These are phyloP conservation scores for Leucania comma DNA, from an alignment of 2,888 invertebrate species.

Conservation along the genomic window DNA sequence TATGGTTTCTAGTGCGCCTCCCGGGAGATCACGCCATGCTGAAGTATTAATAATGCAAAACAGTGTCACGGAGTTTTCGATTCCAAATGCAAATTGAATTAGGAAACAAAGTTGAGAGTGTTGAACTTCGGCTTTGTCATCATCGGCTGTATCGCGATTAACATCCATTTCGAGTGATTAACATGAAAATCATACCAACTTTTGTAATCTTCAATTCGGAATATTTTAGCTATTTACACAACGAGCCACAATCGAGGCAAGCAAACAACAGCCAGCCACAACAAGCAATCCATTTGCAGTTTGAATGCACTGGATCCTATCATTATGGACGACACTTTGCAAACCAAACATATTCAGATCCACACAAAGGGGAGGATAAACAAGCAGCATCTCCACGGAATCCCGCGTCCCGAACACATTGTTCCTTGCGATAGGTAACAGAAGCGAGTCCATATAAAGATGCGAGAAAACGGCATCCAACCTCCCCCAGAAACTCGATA, in stretches of 20 bases:
- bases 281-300: conserved; percentile 43
- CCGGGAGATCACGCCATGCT: conserved; percentile 88
- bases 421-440: conserved; percentile 55
- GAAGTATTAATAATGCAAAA: conserved; percentile 91
- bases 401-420: conserved; percentile 50
- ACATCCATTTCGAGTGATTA: conserved; percentile 71
- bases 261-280: conserved; percentile 26
- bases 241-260: not conserved
- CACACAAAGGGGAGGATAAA: conserved; percentile 60
- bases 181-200: conserved; percentile 50
- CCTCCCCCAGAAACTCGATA: conserved; percentile 86
- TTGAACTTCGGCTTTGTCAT: conserved; percentile 81
- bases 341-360: conserved; percentile 61
- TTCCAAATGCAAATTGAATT: conserved; percentile 90
- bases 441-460: conserved; percentile 70
- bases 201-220: conserved; percentile 30
- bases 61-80: conserved; percentile 91
- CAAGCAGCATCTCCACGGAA: conserved; percentile 51
- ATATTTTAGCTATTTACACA: conserved; percentile 25
- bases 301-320: conserved; percentile 55
- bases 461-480: conserved; percentile 77
- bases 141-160: conserved; percentile 81
- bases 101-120: conserved; percentile 88
- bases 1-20: conserved; percentile 90
- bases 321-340: conserved; percentile 53